phyloP scores from a whole-genome alignment of 2,113 vertebrate genomes.

The Gymnarchus niloticus region DNA sequence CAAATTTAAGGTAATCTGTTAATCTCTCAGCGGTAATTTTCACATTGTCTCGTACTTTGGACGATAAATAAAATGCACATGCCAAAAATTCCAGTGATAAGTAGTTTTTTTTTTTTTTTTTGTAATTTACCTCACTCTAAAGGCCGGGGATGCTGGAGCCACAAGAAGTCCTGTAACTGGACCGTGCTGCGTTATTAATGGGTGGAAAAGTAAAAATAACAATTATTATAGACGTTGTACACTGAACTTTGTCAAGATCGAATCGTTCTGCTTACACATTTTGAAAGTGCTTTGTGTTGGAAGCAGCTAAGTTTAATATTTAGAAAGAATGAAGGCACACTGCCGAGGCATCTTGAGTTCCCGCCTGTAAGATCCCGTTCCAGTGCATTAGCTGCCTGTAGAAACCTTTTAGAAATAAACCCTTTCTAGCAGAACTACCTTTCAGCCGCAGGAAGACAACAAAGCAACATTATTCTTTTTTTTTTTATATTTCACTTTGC shows the following conservation, averaged over 20 bases:
- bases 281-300: background rate
- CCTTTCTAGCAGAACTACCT: too few relatives aligned
- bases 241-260: background rate
- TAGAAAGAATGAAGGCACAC: background rate
- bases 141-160: background rate
- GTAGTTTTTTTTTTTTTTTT: background rate
- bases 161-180: background rate
- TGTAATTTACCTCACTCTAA: background rate
- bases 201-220: background rate
- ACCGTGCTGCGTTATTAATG: background rate
- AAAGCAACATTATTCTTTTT: too few relatives aligned
- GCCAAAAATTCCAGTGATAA: background rate
- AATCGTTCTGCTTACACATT: background rate
- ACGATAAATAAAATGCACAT: background rate
- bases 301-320: background rate
- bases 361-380: background rate
- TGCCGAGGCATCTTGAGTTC: background rate
- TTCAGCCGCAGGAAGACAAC: too few relatives aligned
- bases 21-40: background rate
- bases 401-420: too few relatives aligned
- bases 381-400: too few relatives aligned
- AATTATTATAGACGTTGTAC: background rate
- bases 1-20: background rate
- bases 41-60: background rate
- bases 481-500: background rate